Conservation (phyloP, 2,888 invertebrate genomes). For the Pteria penguin region DNA sequence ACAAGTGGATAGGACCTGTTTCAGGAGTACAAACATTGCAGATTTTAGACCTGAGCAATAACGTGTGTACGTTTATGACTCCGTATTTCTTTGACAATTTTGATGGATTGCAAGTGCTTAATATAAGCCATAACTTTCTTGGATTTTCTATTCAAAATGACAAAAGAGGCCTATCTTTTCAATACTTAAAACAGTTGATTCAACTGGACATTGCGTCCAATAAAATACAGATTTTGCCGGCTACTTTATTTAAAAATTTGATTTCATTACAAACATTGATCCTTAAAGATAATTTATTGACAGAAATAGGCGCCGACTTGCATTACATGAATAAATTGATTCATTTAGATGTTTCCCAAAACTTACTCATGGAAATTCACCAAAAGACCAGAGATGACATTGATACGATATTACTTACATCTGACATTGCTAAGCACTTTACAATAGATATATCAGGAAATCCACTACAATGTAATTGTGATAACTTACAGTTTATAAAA, state of each 20-base stretch:
- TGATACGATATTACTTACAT: neutral
- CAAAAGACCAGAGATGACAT: neutral
- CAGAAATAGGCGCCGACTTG: neutral
- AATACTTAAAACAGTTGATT: neutral
- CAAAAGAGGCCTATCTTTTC: neutral
- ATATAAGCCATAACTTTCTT: neutral
- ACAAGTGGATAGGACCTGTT: neutral
- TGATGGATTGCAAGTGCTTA: neutral
- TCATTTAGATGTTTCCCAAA: neutral
- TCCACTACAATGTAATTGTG: neutral
- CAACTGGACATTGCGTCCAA: neutral
- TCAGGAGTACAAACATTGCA: neutral
- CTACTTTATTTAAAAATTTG: neutral
- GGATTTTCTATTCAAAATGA: neutral
- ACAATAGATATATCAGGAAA: neutral
- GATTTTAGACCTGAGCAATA: neutral
- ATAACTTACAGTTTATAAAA: neutral
- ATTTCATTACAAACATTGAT: neutral
- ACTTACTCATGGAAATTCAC: neutral
- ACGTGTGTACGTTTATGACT: neutral
- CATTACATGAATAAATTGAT: neutral
- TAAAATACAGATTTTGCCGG: neutral
- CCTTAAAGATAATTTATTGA: neutral
- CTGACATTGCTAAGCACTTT: neutral
- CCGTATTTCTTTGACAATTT: neutral